Base-by-base conservation (phyloP, 2,113 vertebrate species). In the Carlito syrichta region DNA sequence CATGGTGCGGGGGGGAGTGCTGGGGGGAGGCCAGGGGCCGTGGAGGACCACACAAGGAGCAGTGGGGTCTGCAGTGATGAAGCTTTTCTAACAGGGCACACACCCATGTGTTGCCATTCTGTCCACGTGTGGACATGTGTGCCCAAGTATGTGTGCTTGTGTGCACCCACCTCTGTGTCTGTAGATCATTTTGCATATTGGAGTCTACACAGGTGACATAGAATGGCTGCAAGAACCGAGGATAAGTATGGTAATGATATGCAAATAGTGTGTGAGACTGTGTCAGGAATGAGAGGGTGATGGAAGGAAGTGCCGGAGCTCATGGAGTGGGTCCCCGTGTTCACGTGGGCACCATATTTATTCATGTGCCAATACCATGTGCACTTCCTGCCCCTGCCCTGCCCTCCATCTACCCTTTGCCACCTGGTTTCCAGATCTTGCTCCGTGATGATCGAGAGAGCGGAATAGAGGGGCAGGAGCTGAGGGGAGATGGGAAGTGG, bases 121-220 rank as follows among this genome's bases (percentile, higher is more conserved):
- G 13, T 66, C 48, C 25, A 23, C 13, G 9, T 27, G 56, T n/a
- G 66, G 69, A 73, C 62, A 11, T 0, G 0, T n/a, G 45, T 81
- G 40, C 45, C n/a, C 9, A 0, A 5, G 14, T 69, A 35, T 6
- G 0, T 35, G 56, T 60, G 63, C 88, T 68, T n/a, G 58, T 13
- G 43, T 38, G 0, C 3, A 9, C 2, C 2, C 3, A 13, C 38
- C 4, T 68, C 30, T 11, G 1, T 8, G 13, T 73, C 58, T 60
- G n/a, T 13, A 11, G 88, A 40, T 43, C 69, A 40, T 52, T 86
- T n/a, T 23, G n/a, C 27, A 8, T 54, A 22, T 14, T 63, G 71
- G 30, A 19, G 40, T 68, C 7, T 69, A 10, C 17, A 2, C 58
- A 8, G 60, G 58, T 83, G 84, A 35, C 8, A 22, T 10, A 2